Conservation (phyloP, 2,797 vertebrate genomes). For the Rhyacichthys aspro region DNA sequence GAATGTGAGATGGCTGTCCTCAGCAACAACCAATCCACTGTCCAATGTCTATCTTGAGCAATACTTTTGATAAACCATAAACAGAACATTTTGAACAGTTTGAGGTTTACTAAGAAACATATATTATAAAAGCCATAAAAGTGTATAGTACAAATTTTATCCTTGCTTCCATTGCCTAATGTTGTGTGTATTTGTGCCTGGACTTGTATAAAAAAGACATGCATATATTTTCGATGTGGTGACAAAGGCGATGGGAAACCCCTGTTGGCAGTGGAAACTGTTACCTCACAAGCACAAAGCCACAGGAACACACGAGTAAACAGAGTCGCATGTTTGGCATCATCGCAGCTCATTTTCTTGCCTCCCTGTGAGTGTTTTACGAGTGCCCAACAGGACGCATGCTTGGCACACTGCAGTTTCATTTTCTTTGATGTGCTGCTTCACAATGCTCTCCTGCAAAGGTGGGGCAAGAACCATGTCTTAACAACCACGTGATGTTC, state of each 20-base stretch:
- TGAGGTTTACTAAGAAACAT: too few relatives aligned
- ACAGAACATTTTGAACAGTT: too few relatives aligned
- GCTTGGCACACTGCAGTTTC: conserved; percentile 45
- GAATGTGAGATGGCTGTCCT: too few relatives aligned
- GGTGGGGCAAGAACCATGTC: conserved; percentile 25
- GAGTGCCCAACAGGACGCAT: conserved; percentile 45
- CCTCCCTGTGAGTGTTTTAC: conserved; percentile 42
- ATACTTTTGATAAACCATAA: too few relatives aligned
- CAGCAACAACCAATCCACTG: too few relatives aligned
- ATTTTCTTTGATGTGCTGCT: conserved; percentile 60
- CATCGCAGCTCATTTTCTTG: conserved; percentile 37
- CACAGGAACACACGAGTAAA: conserved; percentile 18
- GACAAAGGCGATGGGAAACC: conserved; percentile 36
- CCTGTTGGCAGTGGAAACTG: conserved; percentile 38
- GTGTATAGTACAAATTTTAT: too few relatives aligned
- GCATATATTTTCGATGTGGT: not conserved
- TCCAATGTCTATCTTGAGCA: too few relatives aligned
- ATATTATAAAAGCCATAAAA: too few relatives aligned
- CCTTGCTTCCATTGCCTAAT: too few relatives aligned
- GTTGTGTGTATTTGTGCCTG: too few relatives aligned
- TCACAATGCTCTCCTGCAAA: too few relatives aligned
- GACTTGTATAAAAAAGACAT: too few relatives aligned
- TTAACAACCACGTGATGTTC: conserved; percentile 31
- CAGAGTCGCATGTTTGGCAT: conserved; percentile 4
- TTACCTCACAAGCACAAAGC: conserved; percentile 17